These are phyloP conservation scores for Momotus momota DNA, from an alignment of 2,797 vertebrate species.

Conservation along the genomic window DNA sequence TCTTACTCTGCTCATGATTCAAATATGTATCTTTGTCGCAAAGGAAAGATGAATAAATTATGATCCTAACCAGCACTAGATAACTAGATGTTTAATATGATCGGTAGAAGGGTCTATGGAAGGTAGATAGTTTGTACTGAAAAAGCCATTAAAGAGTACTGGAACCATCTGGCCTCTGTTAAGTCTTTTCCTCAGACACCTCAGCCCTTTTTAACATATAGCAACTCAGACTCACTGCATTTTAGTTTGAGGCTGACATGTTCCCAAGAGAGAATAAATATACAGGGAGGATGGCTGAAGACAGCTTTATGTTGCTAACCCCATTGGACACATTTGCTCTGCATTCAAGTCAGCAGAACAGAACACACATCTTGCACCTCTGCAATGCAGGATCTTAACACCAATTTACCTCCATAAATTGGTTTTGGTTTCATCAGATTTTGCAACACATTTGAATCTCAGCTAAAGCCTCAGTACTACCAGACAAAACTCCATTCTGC, in stretches of 20 bases:
- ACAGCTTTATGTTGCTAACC: not conserved
- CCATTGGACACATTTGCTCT: not conserved
- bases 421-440: not conserved
- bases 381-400: not conserved
- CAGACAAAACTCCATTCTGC: not conserved
- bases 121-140: not conserved
- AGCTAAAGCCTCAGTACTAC: not conserved
- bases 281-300: not conserved
- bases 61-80: not conserved
- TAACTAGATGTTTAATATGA: not conserved
- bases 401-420: not conserved
- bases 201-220: not conserved
- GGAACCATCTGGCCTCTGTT: not conserved
- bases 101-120: not conserved
- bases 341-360: not conserved
- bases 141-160: not conserved
- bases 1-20: conserved; percentile 8
- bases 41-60: conserved; percentile 20
- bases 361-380: not conserved
- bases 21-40: not conserved
- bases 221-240: not conserved
- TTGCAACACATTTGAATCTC: not conserved
- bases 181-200: not conserved
- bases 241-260: not conserved
- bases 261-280: not conserved